phyloP scores from a whole-genome alignment of 2,113 vertebrate genomes.

The Sinocyclocheilus grahami region DNA sequence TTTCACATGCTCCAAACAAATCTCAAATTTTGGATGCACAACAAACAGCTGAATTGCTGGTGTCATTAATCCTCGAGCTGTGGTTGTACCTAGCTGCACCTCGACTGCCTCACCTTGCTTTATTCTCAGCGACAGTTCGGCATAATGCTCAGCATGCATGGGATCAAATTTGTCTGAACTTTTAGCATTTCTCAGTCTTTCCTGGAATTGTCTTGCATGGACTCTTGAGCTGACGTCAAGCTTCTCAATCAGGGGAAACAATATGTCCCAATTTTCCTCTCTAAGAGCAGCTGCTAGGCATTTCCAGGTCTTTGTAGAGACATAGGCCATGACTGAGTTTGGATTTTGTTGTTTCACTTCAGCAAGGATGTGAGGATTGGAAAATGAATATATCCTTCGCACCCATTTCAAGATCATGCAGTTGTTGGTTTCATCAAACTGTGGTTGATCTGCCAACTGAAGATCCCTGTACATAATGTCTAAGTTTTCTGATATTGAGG shows the following conservation, averaged over 20 bases:
- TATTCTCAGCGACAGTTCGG: slow-evolving; percentile 71
- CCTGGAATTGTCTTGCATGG: not conserved
- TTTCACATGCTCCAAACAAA: slow-evolving; percentile 79
- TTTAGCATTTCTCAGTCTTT: not conserved
- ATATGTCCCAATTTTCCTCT: slow-evolving; percentile 51
- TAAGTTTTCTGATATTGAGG: slow-evolving; percentile 65
- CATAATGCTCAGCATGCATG: slow-evolving; percentile 61
- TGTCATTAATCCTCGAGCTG: slow-evolving; percentile 71
- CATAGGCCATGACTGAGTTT: slow-evolving; percentile 28
- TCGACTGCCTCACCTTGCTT: slow-evolving; percentile 61
- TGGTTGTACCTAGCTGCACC: slow-evolving; percentile 73
- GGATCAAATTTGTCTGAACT: not conserved
- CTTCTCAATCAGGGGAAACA: slow-evolving; percentile 27
- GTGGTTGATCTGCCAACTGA: slow-evolving; percentile 75
- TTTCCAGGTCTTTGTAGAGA: slow-evolving; percentile 63
- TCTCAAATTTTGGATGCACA: slow-evolving; percentile 67
- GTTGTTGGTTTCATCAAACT: not conserved
- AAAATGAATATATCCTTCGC: slow-evolving; percentile 74
- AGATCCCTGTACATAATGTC: slow-evolving; percentile 71
- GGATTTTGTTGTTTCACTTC: slow-evolving; percentile 43
- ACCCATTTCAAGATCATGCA: slow-evolving; percentile 72
- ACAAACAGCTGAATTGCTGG: slow-evolving; percentile 77
- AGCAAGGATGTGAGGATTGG: slow-evolving; percentile 19
- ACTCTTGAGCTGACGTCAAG: slow-evolving; percentile 8
- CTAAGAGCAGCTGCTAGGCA: slow-evolving; percentile 66